phyloP scores from a whole-genome alignment of 92 coral and sea anemone species.

The Zoanthus solanderi region DNA sequence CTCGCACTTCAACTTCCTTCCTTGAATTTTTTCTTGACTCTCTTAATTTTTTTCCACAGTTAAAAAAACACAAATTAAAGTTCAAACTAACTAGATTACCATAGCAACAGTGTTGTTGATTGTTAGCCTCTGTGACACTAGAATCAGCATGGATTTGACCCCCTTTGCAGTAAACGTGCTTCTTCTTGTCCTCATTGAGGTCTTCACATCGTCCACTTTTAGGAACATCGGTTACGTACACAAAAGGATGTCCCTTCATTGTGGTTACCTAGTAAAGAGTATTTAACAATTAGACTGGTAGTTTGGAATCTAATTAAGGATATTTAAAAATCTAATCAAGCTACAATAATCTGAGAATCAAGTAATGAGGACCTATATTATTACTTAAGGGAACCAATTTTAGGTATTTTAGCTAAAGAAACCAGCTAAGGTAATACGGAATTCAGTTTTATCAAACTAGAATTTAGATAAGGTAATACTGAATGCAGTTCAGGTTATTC shows the following conservation, averaged over 20 bases:
- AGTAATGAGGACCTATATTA: no score
- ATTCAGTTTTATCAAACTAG: no score
- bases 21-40: no score
- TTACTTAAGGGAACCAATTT: no score
- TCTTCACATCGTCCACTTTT: conserved; percentile 82
- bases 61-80: not conserved
- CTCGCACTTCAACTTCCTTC: no score
- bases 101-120: conserved; percentile 89
- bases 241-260: conserved; percentile 90
- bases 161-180: conserved; percentile 80
- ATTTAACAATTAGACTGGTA: not conserved
- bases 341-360: no score
- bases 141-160: conserved; percentile 65
- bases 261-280: conserved; percentile 76
- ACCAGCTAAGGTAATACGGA: no score
- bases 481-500: no score
- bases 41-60: no score
- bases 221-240: conserved; percentile 78
- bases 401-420: no score
- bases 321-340: no score
- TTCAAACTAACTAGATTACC: conserved; percentile 56
- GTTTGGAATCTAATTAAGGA: not conserved
- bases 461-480: no score
- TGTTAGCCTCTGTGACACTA: conserved; percentile 30
- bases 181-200: conserved; percentile 67